A percentile compares a stretch with the other conserved stretches of the same genome.
Conservation (phyloP, 2,888 invertebrate genomes). For the Tenodera sinensis region DNA sequence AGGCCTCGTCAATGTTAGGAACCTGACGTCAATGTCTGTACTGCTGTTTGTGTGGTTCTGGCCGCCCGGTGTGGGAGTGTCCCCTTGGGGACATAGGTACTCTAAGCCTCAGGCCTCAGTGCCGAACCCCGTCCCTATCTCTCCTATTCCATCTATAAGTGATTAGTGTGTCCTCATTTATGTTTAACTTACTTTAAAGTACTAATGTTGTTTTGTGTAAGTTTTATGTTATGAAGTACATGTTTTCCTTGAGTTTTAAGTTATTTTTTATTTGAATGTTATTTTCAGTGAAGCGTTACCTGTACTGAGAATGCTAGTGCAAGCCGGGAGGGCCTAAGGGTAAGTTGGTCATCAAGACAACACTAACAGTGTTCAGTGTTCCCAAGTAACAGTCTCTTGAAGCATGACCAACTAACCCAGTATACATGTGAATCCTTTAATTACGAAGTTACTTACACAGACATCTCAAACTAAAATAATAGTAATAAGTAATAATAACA, state of each 20-base stretch:
- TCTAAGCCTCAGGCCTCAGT: too few relatives aligned
- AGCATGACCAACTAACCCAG: slow-evolving; percentile 7
- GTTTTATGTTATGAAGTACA: background rate
- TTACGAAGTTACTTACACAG: background rate
- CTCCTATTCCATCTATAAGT: too few relatives aligned
- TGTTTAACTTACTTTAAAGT: too few relatives aligned
- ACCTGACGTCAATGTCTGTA: too few relatives aligned
- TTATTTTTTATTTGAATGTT: slow-evolving; percentile 1
- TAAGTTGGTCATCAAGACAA: slow-evolving; percentile 18
- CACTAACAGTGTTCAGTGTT: slow-evolving; percentile 1
- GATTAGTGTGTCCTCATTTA: too few relatives aligned
- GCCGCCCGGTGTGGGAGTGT: too few relatives aligned
- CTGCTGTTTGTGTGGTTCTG: too few relatives aligned
- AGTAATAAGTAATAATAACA: too few relatives aligned
- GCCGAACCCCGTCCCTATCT: too few relatives aligned
- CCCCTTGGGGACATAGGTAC: too few relatives aligned
- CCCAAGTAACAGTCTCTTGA: background rate
- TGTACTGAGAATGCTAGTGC: slow-evolving; percentile 14
- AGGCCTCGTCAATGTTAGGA: too few relatives aligned
- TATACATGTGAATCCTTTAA: background rate
- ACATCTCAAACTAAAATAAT: too few relatives aligned
- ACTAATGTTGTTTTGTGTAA: background rate
- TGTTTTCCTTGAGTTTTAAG: background rate
- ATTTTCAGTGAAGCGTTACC: slow-evolving; percentile 24
- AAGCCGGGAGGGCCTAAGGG: background rate